phyloP scores from a whole-genome alignment of 2,888 invertebrate species.

The Troglohyphantes excavatus region DNA sequence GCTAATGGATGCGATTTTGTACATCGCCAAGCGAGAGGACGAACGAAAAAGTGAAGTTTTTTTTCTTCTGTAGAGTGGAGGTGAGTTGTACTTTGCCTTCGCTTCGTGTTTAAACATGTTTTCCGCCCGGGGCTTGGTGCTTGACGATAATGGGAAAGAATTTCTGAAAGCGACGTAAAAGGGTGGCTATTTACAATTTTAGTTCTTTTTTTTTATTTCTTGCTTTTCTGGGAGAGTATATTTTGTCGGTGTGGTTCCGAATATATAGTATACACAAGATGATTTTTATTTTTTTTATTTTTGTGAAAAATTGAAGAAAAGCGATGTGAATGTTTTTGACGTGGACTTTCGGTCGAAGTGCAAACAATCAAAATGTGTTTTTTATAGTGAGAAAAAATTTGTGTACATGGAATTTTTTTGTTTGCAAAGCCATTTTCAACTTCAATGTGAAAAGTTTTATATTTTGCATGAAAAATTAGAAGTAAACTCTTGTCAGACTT shows the following conservation, averaged over 20 bases:
- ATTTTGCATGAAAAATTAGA: no score
- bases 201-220: conserved; percentile 21
- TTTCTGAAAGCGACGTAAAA: conserved; percentile 46
- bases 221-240: not conserved
- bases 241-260: not conserved
- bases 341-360: not conserved
- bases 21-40: not conserved
- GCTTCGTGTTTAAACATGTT: conserved; percentile 67
- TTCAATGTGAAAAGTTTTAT: no score
- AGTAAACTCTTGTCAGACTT: no score
- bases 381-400: no score
- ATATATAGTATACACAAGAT: not conserved
- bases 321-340: not conserved
- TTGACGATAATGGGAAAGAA: conserved; percentile 69
- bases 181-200: conserved; percentile 14
- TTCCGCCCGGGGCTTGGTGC: conserved; percentile 35
- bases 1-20: conserved; percentile 69
- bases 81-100: not conserved
- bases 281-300: not conserved
- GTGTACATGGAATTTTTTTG: no score
- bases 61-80: not conserved
- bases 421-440: no score
- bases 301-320: not conserved
- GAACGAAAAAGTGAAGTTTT: not conserved
- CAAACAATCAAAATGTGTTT: no score